These are phyloP conservation scores for Mallotus villosus DNA, from an alignment of 2,797 vertebrate genomes.

Conservation along the genomic window DNA sequence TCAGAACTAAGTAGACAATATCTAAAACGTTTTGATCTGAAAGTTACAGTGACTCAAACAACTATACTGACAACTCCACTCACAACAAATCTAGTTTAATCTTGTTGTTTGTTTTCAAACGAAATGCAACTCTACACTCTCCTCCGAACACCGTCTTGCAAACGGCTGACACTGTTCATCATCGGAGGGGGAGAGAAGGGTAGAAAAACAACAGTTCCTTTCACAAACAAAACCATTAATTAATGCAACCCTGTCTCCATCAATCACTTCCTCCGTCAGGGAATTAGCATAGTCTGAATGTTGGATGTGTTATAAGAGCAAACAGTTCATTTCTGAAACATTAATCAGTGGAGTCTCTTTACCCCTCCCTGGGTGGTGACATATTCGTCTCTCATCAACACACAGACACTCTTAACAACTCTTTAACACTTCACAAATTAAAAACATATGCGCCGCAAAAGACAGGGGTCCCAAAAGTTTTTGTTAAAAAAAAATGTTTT, in stretches of 20 bases:
- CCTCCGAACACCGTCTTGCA: conserved; percentile 60
- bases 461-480: conserved; percentile 36
- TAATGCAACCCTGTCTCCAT: conserved; percentile 78
- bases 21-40: conserved; percentile 44
- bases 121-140: conserved; percentile 54
- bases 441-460: conserved; percentile 57
- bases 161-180: conserved; percentile 72
- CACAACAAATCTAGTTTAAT: conserved; percentile 61
- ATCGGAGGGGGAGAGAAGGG: conserved; percentile 63
- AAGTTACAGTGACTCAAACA: conserved; percentile 49
- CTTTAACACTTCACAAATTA: conserved; percentile 43
- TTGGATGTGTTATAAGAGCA: conserved; percentile 87
- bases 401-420: conserved; percentile 57
- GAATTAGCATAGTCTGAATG: conserved; percentile 88
- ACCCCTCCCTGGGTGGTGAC: conserved; percentile 78
- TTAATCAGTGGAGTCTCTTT: conserved; percentile 85
- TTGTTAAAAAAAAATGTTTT: too few species aligned
- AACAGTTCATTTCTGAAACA: conserved; percentile 85
- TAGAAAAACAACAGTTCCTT: conserved; percentile 63
- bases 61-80: conserved; percentile 60
- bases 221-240: conserved; percentile 83
- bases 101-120: conserved; percentile 70
- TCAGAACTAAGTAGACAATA: conserved; percentile 29
- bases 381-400: conserved; percentile 71
- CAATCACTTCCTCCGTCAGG: conserved; percentile 82